Conservation (phyloP, 2,797 vertebrate genomes). For the Microchirus variegatus region DNA sequence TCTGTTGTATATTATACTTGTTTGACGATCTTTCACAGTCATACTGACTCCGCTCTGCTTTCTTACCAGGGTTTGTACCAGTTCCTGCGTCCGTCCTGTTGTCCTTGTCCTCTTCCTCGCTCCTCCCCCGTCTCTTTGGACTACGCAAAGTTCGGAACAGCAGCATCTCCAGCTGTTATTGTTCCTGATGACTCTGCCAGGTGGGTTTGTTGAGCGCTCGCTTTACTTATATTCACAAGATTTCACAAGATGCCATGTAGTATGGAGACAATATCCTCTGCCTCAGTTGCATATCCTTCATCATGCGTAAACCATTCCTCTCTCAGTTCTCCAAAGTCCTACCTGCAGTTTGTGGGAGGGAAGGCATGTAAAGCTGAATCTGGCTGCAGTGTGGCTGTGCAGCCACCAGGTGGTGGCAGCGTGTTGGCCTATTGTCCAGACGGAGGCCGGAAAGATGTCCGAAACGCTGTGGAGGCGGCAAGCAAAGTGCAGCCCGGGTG, state of each 20-base stretch:
- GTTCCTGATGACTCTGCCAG: constrained; percentile 68
- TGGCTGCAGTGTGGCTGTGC: constrained; percentile 80
- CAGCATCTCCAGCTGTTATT: constrained; percentile 40
- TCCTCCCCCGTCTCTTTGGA: constrained; percentile 63
- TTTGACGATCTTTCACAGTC: too few species aligned
- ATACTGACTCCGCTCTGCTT: not conserved
- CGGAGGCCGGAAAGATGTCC: constrained; percentile 85
- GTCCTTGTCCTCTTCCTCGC: constrained; percentile 42
- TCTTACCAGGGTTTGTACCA: constrained; percentile 79
- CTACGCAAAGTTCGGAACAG: constrained; percentile 71
- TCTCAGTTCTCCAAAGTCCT: constrained; percentile 78
- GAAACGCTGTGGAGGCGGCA: constrained; percentile 86
- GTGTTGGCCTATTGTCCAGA: constrained; percentile 84
- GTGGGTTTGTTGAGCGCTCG: constrained; percentile 45
- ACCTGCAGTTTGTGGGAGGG: constrained; percentile 83
- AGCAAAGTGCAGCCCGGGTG: constrained; percentile 86
- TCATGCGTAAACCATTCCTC: not conserved
- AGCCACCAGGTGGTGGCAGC: constrained; percentile 60
- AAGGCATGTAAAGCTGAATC: constrained; percentile 83
- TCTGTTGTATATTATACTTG: too few species aligned
- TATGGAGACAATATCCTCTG: too few species aligned
- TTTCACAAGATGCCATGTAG: not conserved
- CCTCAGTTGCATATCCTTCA: too few species aligned
- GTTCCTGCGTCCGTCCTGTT: constrained; percentile 66
- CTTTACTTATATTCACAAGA: not conserved